A percentile compares a stretch with the other conserved stretches of the same genome.
Evolutionary conservation across 2,888 invertebrate genomes (phyloP).

Genomic region (Arrhopalites spinosus): DNA sequence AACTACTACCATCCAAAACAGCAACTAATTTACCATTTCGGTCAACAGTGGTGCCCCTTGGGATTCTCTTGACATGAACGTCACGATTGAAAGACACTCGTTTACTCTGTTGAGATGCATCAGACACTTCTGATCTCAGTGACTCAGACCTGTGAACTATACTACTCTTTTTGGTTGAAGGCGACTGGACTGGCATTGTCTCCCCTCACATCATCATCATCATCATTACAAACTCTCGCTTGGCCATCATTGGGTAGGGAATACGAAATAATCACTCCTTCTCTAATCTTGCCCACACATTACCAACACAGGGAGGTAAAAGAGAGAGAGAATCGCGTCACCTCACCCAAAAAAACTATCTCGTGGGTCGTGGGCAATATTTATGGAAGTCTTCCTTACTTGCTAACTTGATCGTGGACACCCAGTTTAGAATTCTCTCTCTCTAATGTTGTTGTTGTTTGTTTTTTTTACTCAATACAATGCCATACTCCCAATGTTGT

Average conservation of each 20-base stretch:
- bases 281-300: conserved; percentile 39
- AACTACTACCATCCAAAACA: conserved; percentile 36
- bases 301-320: too few species aligned
- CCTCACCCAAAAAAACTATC: conserved; percentile 41
- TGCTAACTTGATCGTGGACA: conserved; percentile 40
- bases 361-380: conserved; percentile 41
- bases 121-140: conserved; percentile 47
- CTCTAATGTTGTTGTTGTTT: conserved; percentile 7
- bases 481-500: conserved; percentile 28
- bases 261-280: conserved; percentile 37
- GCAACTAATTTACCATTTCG: conserved; percentile 40
- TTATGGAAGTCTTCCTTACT: conserved; percentile 40
- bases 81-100: conserved; percentile 87
- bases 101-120: conserved; percentile 46
- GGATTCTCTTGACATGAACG: conserved; percentile 85
- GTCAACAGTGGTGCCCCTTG: conserved; percentile 43
- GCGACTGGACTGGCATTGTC: conserved; percentile 46
- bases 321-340: conserved; percentile 42
- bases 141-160: conserved; percentile 48
- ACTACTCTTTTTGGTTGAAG: conserved; percentile 43
- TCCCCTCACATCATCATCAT: conserved; percentile 31
- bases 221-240: conserved; percentile 17
- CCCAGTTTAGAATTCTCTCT: conserved; percentile 36
- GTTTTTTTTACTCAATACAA: conserved; percentile 12
- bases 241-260: conserved; percentile 33